These are phyloP conservation scores for Zelostemma sp. DNA, from an alignment of 1,140 invertebrate species.

Conservation along the genomic window DNA sequence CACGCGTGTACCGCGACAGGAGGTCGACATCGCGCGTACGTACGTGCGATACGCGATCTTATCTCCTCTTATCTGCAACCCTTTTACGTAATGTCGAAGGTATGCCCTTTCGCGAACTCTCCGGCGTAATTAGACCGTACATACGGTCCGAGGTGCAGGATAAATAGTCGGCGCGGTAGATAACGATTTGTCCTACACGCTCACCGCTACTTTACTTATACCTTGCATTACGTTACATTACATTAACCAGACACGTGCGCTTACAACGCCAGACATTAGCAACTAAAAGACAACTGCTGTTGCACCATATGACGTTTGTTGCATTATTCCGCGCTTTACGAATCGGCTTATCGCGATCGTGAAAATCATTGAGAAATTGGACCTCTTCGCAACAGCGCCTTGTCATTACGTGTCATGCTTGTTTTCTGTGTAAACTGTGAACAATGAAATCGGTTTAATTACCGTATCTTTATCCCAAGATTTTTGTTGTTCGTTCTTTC, in stretches of 20 bases:
- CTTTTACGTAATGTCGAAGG: constrained; percentile 45
- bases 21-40: constrained; percentile 41
- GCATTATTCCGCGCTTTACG: constrained; percentile 30
- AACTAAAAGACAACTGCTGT: constrained; percentile 40
- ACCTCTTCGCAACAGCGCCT: neutral
- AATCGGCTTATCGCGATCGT: constrained; percentile 44
- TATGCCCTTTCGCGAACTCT: constrained; percentile 44
- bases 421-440: neutral
- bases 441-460: neutral
- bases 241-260: constrained; percentile 37
- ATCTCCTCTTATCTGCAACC: constrained; percentile 46
- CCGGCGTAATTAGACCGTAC: too few relatives aligned
- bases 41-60: constrained; percentile 52
- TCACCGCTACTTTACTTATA: too few relatives aligned
- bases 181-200: too few relatives aligned
- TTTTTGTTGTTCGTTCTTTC: neutral
- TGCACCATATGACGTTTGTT: constrained; percentile 38
- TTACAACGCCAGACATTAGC: constrained; percentile 32
- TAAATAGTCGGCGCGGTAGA: too few relatives aligned
- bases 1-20: constrained; percentile 45
- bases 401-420: neutral
- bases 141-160: too few relatives aligned
- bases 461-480: neutral
- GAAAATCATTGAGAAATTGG: constrained; percentile 35
- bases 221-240: too few relatives aligned